Conservation (phyloP, 2,888 invertebrate genomes). For the Rugalucina vietnamica region DNA sequence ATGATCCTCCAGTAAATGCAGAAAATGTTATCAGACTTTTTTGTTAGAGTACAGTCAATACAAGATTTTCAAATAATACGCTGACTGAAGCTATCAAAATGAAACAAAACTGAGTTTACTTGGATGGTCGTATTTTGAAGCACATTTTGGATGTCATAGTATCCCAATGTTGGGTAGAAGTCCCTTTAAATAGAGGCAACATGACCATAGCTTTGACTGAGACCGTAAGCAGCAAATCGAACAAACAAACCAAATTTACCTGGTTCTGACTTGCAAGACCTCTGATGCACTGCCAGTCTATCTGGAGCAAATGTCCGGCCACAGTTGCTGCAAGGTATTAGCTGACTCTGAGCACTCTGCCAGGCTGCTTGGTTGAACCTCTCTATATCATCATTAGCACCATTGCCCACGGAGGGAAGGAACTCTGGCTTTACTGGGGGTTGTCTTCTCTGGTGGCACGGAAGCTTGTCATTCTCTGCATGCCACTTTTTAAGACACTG, state of each 20-base stretch:
- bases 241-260: background rate
- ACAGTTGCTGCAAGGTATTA: conserved; percentile 88
- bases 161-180: no score
- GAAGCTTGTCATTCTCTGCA: conserved; percentile 86
- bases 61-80: no score
- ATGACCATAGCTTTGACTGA: conserved; percentile 53
- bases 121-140: no score
- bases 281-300: conserved; percentile 87
- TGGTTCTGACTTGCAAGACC: conserved; percentile 72
- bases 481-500: conserved; percentile 89
- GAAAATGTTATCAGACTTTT: no score
- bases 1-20: no score
- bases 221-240: background rate
- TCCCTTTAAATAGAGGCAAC: no score
- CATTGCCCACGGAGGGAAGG: conserved; percentile 75
- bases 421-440: conserved; percentile 87
- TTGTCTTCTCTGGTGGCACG: conserved; percentile 85
- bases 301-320: conserved; percentile 89
- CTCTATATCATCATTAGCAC: conserved; percentile 61
- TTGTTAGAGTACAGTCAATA: no score
- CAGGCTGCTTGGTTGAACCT: conserved; percentile 86
- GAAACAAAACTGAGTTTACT: background rate
- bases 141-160: no score
- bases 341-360: conserved; percentile 86
- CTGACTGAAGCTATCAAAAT: no score